Evolutionary conservation across 2,113 vertebrate species (phyloP), one percentile per base, ranked within the genome.

Genomic region (Xyliphius kryptos): DNA sequence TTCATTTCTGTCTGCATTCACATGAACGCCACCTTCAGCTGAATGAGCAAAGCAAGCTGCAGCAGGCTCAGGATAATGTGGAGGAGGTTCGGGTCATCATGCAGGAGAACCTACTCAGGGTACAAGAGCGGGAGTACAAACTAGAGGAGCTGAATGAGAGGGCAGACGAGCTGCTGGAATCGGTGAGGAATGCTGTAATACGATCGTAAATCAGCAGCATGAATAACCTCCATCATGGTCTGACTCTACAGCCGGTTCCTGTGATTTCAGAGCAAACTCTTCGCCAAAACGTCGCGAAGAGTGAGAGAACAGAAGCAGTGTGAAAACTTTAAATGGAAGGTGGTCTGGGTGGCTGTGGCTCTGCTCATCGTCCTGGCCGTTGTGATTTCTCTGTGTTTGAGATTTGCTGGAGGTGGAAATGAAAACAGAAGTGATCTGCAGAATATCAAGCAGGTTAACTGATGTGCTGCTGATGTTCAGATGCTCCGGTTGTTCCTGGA

Each of bases 301-400:
- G 72, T 89, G 71, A 85, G 82, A 71, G 72, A 80, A 17, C 62
- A 82, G 76, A 81, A 80, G 48, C 47, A 40, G 3, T 74, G 73
- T 63, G 74, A 80, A n/a, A 80, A 84, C 75, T 71, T 77, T 41
- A 89, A 70, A 79, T 64, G 76, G 76, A 87, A 81, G 69, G 0
- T 79, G 1, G 6, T 85, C 15, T 6, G 78, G 1, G 72, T 47
- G 0, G 69, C 7, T 9, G 1, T 83, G 0, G 69, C 43, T 1
- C 75, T 56, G 11, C 44, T 17, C 1, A 59, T 60, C 6, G 14
- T 41, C 2, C 0, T 79, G 13, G 0, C 75, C 49, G 6, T 86
- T 40, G 1, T 87, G 5, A 22, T 66, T 11, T 11, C 44, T 41
- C 40, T 41, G 9, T 41, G 40, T 10, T 41, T 5, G 13, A 1